Evolutionary conservation across 2,888 invertebrate genomes (phyloP).

Genomic region (Vanessa cardui): DNA sequence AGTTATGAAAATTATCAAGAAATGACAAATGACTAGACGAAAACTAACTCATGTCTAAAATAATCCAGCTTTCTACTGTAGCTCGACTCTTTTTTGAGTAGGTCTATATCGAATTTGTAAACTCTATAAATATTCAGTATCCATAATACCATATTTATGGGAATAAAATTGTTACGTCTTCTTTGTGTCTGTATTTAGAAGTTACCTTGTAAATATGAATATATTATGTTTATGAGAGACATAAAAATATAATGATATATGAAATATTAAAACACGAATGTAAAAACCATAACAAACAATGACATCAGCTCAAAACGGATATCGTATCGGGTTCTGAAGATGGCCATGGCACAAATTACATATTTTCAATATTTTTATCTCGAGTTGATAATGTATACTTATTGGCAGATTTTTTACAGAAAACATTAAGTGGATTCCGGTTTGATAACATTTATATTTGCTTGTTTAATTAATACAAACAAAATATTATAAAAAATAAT

Average conservation of each 20-base stretch:
- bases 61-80: too few species aligned
- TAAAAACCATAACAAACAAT: neutral
- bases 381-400: neutral
- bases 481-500: neutral
- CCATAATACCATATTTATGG: too few species aligned
- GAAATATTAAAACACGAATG: neutral
- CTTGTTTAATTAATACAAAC: neutral
- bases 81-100: too few species aligned
- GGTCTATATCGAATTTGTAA: too few species aligned
- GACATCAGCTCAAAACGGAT: neutral
- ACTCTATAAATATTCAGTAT: too few species aligned
- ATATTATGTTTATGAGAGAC: too few species aligned
- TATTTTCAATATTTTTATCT: slow-evolving; percentile 9
- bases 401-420: neutral
- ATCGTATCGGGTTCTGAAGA: neutral
- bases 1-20: too few species aligned
- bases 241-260: neutral
- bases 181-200: too few species aligned
- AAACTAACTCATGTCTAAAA: too few species aligned
- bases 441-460: slow-evolving; percentile 5
- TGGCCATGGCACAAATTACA: slow-evolving; percentile 13
- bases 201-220: too few species aligned
- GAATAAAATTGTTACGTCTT: too few species aligned
- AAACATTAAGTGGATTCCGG: neutral
- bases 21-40: too few species aligned